Evolutionary conservation across 2,888 invertebrate genomes (phyloP), one percentile per base, ranked within the genome.

Genomic region (Rhopalosiphum nymphaeae): DNA sequence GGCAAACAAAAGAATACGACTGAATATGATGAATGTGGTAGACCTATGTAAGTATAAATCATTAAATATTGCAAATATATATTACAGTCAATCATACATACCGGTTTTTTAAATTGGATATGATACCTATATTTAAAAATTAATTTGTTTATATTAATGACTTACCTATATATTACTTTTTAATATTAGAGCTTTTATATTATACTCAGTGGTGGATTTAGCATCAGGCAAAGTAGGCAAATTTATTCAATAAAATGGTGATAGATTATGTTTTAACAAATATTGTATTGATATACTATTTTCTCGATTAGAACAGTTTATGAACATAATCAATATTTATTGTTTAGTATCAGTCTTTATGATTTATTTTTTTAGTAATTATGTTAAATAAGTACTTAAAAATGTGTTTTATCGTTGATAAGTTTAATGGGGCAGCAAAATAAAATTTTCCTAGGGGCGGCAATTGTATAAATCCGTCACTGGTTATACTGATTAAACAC

Each of bases 21-120:
- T 91, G 96, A 97, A 95, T 96, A 97, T 95, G 98, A 99, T 96
- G 98, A 98, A 96, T 98, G 97, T 96, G 99, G 99, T 93, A 97
- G 98, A 96, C 97, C 98, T 95, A 97, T 97, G 97, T 97, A 96
- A 97, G 97, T 97, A 56, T 29, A 88, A 78, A 36, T 53, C 21
- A 53, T 53, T 21, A 36, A 21, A 26, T 57, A 26, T 26, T 57
- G 26, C 9, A 26, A 26, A 21, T 29, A 4, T 44, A 11, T 44
- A 85, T 85, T 85, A 44, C 26, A 26, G 84, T 44, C 44, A 36
- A 78, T 9, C 9, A 36, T 36, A 21, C 21, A 16, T n/a, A 67
- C 67, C 1, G n/a, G n/a, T 67, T 67, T 67, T 16, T 67, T 67
- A 67, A 67, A n/a, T n/a, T 67, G 4, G n/a, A n/a, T n/a, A n/a